phyloP scores from a whole-genome alignment of 1,140 invertebrate species.

The Calliphora vicina region DNA sequence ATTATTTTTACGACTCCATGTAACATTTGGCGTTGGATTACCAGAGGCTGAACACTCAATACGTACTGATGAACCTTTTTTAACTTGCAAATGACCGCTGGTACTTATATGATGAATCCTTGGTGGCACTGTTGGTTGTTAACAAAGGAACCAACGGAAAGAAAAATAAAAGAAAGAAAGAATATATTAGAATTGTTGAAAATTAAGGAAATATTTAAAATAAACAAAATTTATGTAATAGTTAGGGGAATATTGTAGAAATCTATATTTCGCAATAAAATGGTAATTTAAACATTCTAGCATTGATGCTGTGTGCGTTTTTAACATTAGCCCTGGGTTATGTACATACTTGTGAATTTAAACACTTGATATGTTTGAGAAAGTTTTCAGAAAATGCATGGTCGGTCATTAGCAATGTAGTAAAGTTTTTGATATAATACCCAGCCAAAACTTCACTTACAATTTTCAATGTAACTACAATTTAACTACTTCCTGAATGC shows the following conservation, averaged over 20 bases:
- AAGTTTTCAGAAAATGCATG: too few relatives aligned
- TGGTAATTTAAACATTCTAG: too few relatives aligned
- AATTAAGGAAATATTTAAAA: constrained; percentile 7
- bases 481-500: too few relatives aligned
- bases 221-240: constrained; percentile 24
- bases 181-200: background rate
- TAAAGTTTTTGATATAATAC: too few relatives aligned
- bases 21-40: constrained; percentile 72
- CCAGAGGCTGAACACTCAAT: constrained; percentile 72
- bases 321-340: too few relatives aligned
- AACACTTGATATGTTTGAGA: too few relatives aligned
- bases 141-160: constrained; percentile 31
- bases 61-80: constrained; percentile 71
- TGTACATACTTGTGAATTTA: too few relatives aligned
- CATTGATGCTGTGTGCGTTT: too few relatives aligned
- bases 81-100: constrained; percentile 70
- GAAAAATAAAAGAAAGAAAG: constrained; percentile 41
- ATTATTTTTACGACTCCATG: constrained; percentile 73
- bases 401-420: too few relatives aligned
- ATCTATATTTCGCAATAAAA: background rate
- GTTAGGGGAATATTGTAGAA: background rate
- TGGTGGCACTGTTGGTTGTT: constrained; percentile 69
- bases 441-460: too few relatives aligned
- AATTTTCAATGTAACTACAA: too few relatives aligned
- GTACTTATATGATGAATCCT: constrained; percentile 68